Evolutionary conservation across 2,113 vertebrate species (phyloP), one percentile per base, ranked within the genome.

Genomic region (Crotalus viridis): DNA sequence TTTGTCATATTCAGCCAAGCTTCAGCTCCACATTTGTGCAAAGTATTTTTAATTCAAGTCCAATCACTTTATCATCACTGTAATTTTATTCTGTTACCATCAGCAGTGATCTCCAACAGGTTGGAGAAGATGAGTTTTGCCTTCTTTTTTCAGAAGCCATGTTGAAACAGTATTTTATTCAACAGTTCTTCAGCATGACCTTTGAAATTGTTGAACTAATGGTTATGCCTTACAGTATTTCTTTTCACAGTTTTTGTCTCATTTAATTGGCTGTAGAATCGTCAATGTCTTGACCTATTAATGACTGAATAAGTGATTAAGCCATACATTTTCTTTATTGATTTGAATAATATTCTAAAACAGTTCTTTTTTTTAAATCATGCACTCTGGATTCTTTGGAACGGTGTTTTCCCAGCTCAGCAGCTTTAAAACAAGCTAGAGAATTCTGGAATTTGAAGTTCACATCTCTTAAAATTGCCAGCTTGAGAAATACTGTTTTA

Each of bases 241-340:
- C 94, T 95, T 56, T 91, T 94, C 89, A 89, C 7, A 85, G 10
- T 88, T 59, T 91, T 59, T 87, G 6, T 90, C 21, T 85, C 4
- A 64, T 15, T 81, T 91, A 57, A 85, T 96, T 94, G 46, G 91
- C 93, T 88, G 8, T 81, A 69, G 5, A 94, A 93, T 89, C 87
- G 85, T 0, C 1, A 88, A n/a, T 28, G 1, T 86, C 54, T 88
- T 91, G 56, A 69, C n/a, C 56, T 54, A 81, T 39, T 81, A 81
- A 81, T 81, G 69, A 81, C 33, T 81, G 69, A 81, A 81, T 81
- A 81, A 39, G 33, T 81, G 33, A 81, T 81, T 39, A 43, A 43
- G 33, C 74, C 74, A 81, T 81, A 81, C 17, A 81, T 43, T 81
- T 43, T 81, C 74, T 81, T 81, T 43, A 81, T 81, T 81, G 74